These are phyloP conservation scores for Stramonita haemastoma DNA, from an alignment of 2,888 invertebrate species.

Conservation along the genomic window DNA sequence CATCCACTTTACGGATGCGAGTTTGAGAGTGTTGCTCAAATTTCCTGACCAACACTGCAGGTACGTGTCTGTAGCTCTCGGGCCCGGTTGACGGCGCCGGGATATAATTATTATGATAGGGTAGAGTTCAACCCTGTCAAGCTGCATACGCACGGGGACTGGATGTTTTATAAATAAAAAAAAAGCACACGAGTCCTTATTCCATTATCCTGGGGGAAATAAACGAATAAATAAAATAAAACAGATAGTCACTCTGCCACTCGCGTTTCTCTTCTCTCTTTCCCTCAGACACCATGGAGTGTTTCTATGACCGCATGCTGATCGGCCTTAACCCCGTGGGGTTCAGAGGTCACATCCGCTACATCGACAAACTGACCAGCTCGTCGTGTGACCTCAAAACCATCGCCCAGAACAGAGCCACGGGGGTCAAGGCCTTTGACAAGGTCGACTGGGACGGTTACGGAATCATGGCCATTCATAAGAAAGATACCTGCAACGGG, in stretches of 20 bases:
- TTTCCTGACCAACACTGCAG: no score
- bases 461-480: constrained; percentile 33
- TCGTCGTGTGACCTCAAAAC: constrained; percentile 39
- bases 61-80: no score
- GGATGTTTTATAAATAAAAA: no score
- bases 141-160: no score
- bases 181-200: no score
- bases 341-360: constrained; percentile 41
- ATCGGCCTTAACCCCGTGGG: constrained; percentile 33
- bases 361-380: constrained; percentile 42
- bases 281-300: constrained; percentile 36
- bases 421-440: constrained; percentile 15
- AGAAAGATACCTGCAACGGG: constrained; percentile 34
- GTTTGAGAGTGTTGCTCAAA: no score
- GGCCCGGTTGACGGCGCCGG: no score
- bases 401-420: constrained; percentile 15
- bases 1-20: no score
- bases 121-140: no score
- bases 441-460: constrained; percentile 36
- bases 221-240: no score
- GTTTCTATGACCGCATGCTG: constrained; percentile 41
- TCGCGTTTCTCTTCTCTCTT: not conserved
- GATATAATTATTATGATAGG: no score
- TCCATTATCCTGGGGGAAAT: no score
- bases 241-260: not conserved